Evolutionary conservation across 2,888 invertebrate genomes (phyloP).

Genomic region (Melanostoma mellinum): DNA sequence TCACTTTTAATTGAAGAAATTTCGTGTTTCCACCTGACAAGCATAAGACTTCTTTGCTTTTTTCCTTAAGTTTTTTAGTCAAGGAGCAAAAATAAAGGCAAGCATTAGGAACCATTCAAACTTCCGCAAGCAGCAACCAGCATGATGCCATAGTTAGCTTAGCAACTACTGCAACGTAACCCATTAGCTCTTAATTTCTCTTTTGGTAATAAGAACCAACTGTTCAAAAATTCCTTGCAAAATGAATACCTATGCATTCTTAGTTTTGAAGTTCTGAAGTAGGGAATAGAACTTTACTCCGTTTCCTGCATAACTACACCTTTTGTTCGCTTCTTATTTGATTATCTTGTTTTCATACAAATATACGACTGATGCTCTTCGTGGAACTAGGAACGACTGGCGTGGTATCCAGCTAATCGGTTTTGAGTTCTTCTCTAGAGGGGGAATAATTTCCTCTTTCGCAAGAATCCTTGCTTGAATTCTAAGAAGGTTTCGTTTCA

Average conservation of each 20-base stretch:
- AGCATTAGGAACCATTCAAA: neutral
- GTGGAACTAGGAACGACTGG: no score
- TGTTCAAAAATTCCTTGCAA: neutral
- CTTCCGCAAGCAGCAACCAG: neutral
- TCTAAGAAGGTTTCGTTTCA: no score
- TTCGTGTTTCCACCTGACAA: constrained; percentile 4
- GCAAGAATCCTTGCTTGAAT: no score
- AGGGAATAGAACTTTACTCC: neutral
- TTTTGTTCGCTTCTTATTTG: neutral
- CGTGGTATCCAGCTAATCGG: no score
- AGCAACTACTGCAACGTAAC: neutral
- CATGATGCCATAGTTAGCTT: neutral
- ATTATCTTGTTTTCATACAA: neutral
- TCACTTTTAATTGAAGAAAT: constrained; percentile 12
- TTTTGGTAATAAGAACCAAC: neutral
- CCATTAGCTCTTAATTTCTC: constrained; percentile 3
- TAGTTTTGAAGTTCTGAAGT: neutral
- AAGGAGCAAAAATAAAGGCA: neutral
- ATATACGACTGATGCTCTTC: neutral
- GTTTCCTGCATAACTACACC: neutral
- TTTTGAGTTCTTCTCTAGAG: no score
- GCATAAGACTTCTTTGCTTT: no score
- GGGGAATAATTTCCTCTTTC: no score
- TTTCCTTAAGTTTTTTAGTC: neutral
- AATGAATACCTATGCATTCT: neutral